A percentile compares a stretch with the other conserved stretches of the same genome.
Conservation (phyloP, 2,797 vertebrate species). For the Aldrovandia affinis region DNA sequence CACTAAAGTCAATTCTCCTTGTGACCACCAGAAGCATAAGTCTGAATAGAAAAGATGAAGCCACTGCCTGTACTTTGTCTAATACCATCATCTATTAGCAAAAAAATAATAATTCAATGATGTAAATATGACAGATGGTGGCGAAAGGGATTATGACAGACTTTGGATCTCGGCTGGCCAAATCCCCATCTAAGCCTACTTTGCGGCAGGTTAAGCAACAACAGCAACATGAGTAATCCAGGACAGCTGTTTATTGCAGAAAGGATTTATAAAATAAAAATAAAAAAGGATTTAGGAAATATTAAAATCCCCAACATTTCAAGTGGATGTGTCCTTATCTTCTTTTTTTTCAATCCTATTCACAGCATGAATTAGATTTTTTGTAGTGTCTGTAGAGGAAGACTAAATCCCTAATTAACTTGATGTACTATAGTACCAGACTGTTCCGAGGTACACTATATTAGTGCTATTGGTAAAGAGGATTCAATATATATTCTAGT, state of each 20-base stretch:
- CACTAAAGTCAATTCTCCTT: not conserved
- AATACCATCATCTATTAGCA: not conserved
- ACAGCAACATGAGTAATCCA: constrained; percentile 16
- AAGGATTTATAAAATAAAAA: too few species aligned
- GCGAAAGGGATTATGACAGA: not conserved
- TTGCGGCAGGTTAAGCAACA: not conserved
- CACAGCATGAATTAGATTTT: too few species aligned
- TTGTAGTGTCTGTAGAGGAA: not conserved
- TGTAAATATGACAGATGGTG: not conserved
- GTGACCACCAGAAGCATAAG: not conserved
- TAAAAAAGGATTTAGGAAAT: not conserved
- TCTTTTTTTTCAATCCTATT: not conserved
- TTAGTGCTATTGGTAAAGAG: not conserved
- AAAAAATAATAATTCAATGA: not conserved
- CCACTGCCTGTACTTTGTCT: not conserved
- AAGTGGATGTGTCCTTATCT: not conserved
- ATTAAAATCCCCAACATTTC: not conserved
- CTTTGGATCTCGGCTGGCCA: not conserved
- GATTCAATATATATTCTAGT: not conserved
- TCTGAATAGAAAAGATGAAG: not conserved
- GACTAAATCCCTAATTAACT: not conserved
- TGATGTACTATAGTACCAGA: not conserved
- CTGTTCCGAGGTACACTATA: not conserved
- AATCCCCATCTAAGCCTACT: constrained; percentile 12
- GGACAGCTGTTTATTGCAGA: constrained; percentile 22